Evolutionary conservation across 2,888 invertebrate species (phyloP).

Genomic region (Scaptomyza polygonia): DNA sequence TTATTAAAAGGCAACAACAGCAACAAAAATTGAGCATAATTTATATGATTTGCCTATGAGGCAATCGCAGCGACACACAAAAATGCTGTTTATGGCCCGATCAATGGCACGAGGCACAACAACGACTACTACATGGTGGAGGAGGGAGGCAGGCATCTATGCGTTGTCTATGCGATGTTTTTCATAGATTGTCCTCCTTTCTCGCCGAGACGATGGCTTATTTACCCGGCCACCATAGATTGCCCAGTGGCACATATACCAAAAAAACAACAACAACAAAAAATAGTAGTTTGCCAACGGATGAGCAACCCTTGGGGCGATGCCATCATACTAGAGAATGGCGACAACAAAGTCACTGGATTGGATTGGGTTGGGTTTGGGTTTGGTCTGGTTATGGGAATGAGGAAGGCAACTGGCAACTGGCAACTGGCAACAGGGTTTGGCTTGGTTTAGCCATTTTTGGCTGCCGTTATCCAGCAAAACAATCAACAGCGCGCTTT

Average conservation of each 20-base stretch:
- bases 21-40: slow-evolving; percentile 73
- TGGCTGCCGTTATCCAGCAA: slow-evolving; percentile 74
- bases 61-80: slow-evolving; percentile 64
- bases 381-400: too few relatives aligned
- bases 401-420: too few relatives aligned
- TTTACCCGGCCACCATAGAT: slow-evolving; percentile 63
- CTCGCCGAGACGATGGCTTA: slow-evolving; percentile 63
- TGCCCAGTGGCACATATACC: slow-evolving; percentile 66
- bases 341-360: slow-evolving; percentile 66
- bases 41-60: slow-evolving; percentile 79
- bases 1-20: slow-evolving; percentile 74
- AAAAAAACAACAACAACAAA: background rate
- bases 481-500: slow-evolving; percentile 78
- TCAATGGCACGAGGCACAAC: slow-evolving; percentile 59
- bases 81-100: slow-evolving; percentile 77
- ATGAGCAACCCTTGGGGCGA: slow-evolving; percentile 67
- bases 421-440: slow-evolving; percentile 66
- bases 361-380: too few relatives aligned
- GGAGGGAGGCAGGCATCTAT: background rate
- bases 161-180: slow-evolving; percentile 55
- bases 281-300: slow-evolving; percentile 41
- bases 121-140: too few relatives aligned
- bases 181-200: slow-evolving; percentile 64
- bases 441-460: slow-evolving; percentile 27
- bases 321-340: slow-evolving; percentile 55